Conservation (phyloP, 2,888 invertebrate genomes). For the Drosophila parthenogenetica region DNA sequence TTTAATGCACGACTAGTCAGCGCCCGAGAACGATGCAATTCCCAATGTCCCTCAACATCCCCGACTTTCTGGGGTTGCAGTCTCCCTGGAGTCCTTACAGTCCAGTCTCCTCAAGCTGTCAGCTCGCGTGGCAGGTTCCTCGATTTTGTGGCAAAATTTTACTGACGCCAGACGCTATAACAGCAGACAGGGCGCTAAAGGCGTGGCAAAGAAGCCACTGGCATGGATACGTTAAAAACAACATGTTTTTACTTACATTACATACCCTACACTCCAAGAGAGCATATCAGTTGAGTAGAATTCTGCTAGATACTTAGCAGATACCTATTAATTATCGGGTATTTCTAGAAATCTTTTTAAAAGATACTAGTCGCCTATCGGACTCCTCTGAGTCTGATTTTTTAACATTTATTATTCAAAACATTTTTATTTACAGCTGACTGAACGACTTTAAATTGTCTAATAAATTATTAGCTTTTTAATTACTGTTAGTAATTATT, state of each 20-base stretch:
- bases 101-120: conserved; percentile 22
- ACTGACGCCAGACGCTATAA: conserved; percentile 68
- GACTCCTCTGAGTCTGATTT: too few relatives aligned
- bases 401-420: too few relatives aligned
- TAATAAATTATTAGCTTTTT: too few relatives aligned
- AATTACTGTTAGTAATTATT: too few relatives aligned
- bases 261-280: conserved; percentile 22
- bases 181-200: conserved; percentile 20
- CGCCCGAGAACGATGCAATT: conserved; percentile 15
- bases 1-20: conserved; percentile 79
- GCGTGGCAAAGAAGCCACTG: conserved; percentile 16
- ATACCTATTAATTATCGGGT: too few relatives aligned
- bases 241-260: conserved; percentile 59
- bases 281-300: not conserved
- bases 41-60: conserved; percentile 6
- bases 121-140: conserved; percentile 33
- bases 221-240: conserved; percentile 63
- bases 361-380: too few relatives aligned
- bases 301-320: too few relatives aligned
- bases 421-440: too few relatives aligned
- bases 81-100: conserved; percentile 8
- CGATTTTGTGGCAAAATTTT: conserved; percentile 57
- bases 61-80: conserved; percentile 6
- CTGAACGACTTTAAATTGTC: too few relatives aligned
- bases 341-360: too few relatives aligned